These are phyloP conservation scores for Tetramorium parvispinum DNA, from an alignment of 1,140 invertebrate species.

Conservation along the genomic window DNA sequence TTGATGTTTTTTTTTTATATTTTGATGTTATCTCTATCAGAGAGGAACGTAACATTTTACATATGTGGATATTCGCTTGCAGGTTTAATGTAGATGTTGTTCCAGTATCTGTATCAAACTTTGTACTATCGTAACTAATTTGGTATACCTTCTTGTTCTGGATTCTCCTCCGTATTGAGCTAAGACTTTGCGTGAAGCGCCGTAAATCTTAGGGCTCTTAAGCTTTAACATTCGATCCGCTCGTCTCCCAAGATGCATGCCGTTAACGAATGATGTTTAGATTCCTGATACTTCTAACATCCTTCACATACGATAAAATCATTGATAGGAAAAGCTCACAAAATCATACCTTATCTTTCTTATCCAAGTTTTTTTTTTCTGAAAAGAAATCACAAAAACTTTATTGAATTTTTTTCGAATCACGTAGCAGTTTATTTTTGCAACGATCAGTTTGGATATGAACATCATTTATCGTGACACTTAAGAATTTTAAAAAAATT, in stretches of 20 bases:
- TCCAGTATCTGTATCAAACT: neutral
- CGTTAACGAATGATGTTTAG: neutral
- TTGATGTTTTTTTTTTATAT: neutral
- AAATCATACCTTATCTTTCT: neutral
- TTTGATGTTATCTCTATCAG: neutral
- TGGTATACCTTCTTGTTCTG: conserved; percentile 16
- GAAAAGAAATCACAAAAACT: neutral
- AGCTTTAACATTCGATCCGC: conserved; percentile 17
- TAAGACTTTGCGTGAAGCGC: conserved; percentile 30
- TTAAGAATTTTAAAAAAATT: conserved; percentile 3
- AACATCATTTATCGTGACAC: neutral
- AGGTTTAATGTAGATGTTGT: neutral
- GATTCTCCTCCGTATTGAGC: conserved; percentile 5
- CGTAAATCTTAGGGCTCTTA: conserved; percentile 30
- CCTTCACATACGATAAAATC: neutral
- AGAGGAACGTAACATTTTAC: neutral
- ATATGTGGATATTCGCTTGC: neutral
- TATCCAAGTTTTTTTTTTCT: neutral
- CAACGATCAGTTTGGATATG: neutral
- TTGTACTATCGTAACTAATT: conserved; percentile 55
- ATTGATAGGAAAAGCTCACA: neutral
- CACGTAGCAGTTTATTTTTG: neutral
- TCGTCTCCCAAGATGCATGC: neutral
- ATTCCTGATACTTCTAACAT: neutral
- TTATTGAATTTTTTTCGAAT: conserved; percentile 1